phyloP scores from a whole-genome alignment of 2,888 invertebrate genomes.

The Eupelmus urozonus region DNA sequence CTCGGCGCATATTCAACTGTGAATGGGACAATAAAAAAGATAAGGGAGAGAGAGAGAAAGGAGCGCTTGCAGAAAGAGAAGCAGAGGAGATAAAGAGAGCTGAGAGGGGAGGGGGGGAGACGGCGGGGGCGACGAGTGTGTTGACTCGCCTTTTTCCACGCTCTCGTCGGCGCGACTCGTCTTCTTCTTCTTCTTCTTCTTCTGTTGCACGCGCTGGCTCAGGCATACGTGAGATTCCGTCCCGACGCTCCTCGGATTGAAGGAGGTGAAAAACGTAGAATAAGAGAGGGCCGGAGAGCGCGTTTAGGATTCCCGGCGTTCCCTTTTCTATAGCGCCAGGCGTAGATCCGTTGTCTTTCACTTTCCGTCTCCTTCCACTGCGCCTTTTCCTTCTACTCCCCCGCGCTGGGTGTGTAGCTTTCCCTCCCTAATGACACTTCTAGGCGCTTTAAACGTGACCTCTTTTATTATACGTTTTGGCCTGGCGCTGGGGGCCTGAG shows the following conservation, averaged over 20 bases:
- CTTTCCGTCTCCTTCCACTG: background rate
- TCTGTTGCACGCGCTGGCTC: slow-evolving; percentile 39
- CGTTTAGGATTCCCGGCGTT: slow-evolving; percentile 52
- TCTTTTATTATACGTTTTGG: slow-evolving; percentile 31
- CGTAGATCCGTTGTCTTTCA: slow-evolving; percentile 8
- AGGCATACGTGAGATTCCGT: slow-evolving; percentile 46
- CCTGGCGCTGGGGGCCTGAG: background rate
- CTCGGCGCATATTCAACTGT: slow-evolving; percentile 25
- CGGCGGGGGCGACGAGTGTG: slow-evolving; percentile 35
- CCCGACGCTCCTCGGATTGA: slow-evolving; percentile 35
- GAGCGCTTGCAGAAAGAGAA: background rate
- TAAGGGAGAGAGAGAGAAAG: background rate
- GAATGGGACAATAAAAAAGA: slow-evolving; percentile 37
- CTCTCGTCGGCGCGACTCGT: slow-evolving; percentile 8
- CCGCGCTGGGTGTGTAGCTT: background rate
- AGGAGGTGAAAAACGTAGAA: background rate
- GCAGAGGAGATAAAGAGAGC: background rate
- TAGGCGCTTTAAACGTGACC: slow-evolving; percentile 17
- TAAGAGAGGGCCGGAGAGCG: slow-evolving; percentile 9
- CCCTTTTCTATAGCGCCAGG: slow-evolving; percentile 30
- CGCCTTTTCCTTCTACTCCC: background rate
- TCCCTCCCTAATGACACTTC: slow-evolving; percentile 37
- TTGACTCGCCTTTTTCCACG: slow-evolving; percentile 52
- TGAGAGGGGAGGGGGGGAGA: slow-evolving; percentile 22
- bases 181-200: slow-evolving; percentile 27